Evolutionary conservation across 2,113 vertebrate species (phyloP).

Genomic region (Galbula dea): DNA sequence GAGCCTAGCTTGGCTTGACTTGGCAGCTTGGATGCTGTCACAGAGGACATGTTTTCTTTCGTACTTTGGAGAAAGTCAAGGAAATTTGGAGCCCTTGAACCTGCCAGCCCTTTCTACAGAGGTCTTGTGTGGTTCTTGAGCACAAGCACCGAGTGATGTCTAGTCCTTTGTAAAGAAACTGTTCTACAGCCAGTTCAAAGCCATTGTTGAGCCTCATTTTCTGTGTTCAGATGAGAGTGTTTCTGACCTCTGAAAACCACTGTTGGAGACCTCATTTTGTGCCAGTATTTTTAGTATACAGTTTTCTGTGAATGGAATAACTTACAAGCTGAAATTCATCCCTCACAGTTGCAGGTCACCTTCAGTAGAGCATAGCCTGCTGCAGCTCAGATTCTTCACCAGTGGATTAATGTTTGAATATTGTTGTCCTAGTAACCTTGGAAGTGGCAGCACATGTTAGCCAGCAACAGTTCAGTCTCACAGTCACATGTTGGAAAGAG

Average conservation of each 20-base stretch:
- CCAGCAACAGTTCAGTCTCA: background rate
- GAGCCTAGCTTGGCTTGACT: background rate
- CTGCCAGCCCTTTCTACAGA: background rate
- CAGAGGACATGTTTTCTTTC: background rate
- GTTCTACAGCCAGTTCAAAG: background rate
- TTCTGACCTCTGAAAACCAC: background rate
- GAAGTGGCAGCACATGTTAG: background rate
- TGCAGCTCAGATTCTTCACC: background rate
- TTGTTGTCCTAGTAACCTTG: constrained; percentile 2
- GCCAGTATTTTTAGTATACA: background rate
- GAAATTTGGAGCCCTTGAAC: background rate
- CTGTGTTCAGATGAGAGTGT: background rate
- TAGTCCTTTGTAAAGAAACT: background rate
- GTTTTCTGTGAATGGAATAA: background rate
- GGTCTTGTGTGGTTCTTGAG: background rate
- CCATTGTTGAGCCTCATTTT: background rate
- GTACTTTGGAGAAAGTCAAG: background rate
- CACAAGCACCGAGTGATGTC: background rate
- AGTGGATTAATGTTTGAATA: background rate
- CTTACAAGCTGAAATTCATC: background rate
- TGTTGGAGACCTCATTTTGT: background rate
- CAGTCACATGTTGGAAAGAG: background rate
- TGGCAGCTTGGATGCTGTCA: background rate
- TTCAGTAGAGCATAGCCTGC: background rate
- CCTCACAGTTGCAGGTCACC: background rate